Base-by-base conservation (phyloP, 2,888 invertebrate genomes). In the Cryptus armator region DNA sequence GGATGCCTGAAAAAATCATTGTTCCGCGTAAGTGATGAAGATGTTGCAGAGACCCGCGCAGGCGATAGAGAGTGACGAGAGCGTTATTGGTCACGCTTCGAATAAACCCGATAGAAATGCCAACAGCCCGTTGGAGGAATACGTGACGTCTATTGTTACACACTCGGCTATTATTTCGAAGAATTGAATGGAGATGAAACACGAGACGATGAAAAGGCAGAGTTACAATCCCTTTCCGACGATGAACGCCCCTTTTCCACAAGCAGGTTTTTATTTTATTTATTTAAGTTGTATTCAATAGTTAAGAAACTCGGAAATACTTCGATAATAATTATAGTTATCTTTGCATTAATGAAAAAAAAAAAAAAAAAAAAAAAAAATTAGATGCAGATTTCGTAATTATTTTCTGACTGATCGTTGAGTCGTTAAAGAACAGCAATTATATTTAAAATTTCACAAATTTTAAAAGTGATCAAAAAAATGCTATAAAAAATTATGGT, bases 81-180 rank as follows among this genome's bases (percentile, higher is more conserved):
- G 68, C 29, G 68, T 72, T 44, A 75, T 62, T 44, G 51, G 83
- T 79, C 83, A 79, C 78, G 79, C 74, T 32, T 79, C 37, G 51
- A 24, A 53, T 44, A 59, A 59, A 44, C 56, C 44, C 62, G 24
- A 19, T 74, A 74, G 64, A 79, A 79, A 75, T 70, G 78, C 37
- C 62, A 32, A 67, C 67, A 74, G 74, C 59, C 74, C 37, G 66
- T 53, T 29, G 14, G 53, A 70, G 59, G 53, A 37, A 74, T 68
- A 16, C 74, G 51, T 32, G 19, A 24, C 32, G 32, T 19, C 80
- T 16, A 74, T 74, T 74, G 46, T 81, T 67, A 44, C 10, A 46
- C 44, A 12, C n/a, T 2, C 5, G 46, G 19, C 48, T 67, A 68
- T 62, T 62, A 70, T 64, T 64, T 48, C 24, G 32, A 64, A n/a